Base-by-base conservation (phyloP, 2,797 vertebrate species). In the Chiroxiphia lanceolata region DNA sequence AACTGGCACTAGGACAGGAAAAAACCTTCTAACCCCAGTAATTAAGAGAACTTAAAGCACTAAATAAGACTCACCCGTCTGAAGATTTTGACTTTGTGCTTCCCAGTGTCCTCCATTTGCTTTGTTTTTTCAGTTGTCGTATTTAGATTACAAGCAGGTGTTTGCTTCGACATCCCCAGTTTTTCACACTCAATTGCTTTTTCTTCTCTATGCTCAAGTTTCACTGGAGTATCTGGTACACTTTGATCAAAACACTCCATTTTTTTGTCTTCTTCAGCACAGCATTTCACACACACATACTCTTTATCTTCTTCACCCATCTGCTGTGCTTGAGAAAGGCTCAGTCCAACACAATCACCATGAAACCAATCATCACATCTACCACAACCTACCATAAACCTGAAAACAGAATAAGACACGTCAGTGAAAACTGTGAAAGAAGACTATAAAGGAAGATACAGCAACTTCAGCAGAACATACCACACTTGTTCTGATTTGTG, bases 341-440 rank as follows among this genome's bases (percentile, higher is more conserved):
- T 99, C 59, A 99, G 97, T 40, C 99, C 99, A 92, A 99, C 99
- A 81, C 99, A 99, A 94, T 99, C 99, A 10, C 99, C 99, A 13
- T 99, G 99, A 98, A 99, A 99, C 99, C 99, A 99, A 97, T 99
- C 99, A 77, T 99, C 99, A 89, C 99, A 99, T 96, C 98, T 99
- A 67, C 99, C 99, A 51, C 99, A 99, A 91, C 99, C 99, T 19
- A 99, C 99, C 99, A 99, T 99, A 97, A 99, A 99, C 98, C 99
- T 99, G 92, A 86, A 96, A 83, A 51, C 4, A 69, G 74, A 95
- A 13, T 3, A 38, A 83, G 42, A 65, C 13, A 4, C 0, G 40
- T 94, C 53, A 95, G 75, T 22, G 45, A 59, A 71, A 90, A 51
- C 10, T 34, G 14, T 26, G 44, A 59, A 77, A 56, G 36, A 44